Percentiles rank a stretch among this genome's conserved stretches.
These are phyloP conservation scores for Atractosteus spatula DNA, from an alignment of 2,113 vertebrate species.

Conservation along the genomic window DNA sequence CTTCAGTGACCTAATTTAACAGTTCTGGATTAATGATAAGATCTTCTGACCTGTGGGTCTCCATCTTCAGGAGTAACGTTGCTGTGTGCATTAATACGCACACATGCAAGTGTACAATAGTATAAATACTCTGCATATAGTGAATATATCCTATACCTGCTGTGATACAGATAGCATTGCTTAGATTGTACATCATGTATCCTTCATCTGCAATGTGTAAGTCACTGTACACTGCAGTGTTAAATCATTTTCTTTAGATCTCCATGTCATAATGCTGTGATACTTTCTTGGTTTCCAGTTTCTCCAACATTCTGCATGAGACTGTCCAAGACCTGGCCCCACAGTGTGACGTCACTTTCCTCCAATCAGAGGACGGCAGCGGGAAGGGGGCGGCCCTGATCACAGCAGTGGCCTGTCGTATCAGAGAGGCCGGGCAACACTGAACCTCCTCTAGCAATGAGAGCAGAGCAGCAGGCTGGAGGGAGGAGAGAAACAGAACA, in stretches of 20 bases:
- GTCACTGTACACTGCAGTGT: background rate
- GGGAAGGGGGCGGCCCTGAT: slow-evolving; percentile 95
- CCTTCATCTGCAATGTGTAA: background rate
- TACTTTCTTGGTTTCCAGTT: slow-evolving; percentile 60
- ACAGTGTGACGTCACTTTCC: slow-evolving; percentile 82
- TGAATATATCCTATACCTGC: background rate
- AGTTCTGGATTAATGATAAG: too few relatives aligned
- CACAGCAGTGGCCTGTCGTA: slow-evolving; percentile 87
- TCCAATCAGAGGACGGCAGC: slow-evolving; percentile 92
- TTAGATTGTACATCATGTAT: background rate
- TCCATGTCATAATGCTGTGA: background rate
- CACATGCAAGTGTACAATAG: too few relatives aligned
- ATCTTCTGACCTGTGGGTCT: too few relatives aligned
- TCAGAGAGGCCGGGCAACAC: slow-evolving; percentile 71
- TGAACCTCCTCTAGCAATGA: slow-evolving; percentile 26
- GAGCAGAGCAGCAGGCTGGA: background rate
- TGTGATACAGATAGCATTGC: background rate
- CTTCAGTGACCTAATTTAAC: too few relatives aligned
- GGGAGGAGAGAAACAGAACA: background rate
- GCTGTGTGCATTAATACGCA: too few relatives aligned
- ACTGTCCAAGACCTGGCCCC: slow-evolving; percentile 83
- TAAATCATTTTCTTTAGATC: background rate
- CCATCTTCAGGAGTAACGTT: too few relatives aligned
- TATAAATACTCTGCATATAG: too few relatives aligned
- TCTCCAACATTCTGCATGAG: slow-evolving; percentile 80